Conservation (phyloP, 2,888 invertebrate genomes). For the Hirtodrosophila duncani region DNA sequence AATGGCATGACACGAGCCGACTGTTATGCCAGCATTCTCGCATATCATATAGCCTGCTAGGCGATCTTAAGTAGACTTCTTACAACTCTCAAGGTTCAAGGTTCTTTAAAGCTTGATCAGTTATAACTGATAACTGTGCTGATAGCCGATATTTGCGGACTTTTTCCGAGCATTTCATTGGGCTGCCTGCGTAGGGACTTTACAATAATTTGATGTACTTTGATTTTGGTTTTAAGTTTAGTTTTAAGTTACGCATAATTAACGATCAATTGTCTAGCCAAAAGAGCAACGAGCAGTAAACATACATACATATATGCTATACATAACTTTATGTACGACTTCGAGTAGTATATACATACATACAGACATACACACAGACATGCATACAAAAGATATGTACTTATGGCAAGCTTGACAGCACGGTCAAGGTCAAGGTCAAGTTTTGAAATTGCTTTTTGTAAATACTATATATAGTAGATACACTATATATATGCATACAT, state of each 20-base stretch:
- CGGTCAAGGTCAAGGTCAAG: no score
- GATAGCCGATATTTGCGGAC: constrained; percentile 42
- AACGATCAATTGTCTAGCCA: constrained; percentile 7
- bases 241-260: constrained; percentile 29
- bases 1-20: no score
- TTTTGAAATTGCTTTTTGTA: no score
- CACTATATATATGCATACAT: constrained; percentile 9
- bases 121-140: neutral
- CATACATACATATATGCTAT: constrained; percentile 2
- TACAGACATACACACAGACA: constrained; percentile 11
- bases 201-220: constrained; percentile 48
- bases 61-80: no score
- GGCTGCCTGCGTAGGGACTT: constrained; percentile 48
- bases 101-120: no score
- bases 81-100: no score
- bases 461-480: constrained; percentile 1
- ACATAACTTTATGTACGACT: no score
- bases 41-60: no score
- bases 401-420: no score
- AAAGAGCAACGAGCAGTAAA: constrained; percentile 13
- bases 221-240: constrained; percentile 13
- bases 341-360: constrained; percentile 1
- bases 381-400: no score
- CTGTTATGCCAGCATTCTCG: no score
- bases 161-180: constrained; percentile 39